Evolutionary conservation across 2,888 invertebrate species (phyloP), one percentile per base, ranked within the genome.

Genomic region (Liodrosophila aerea): DNA sequence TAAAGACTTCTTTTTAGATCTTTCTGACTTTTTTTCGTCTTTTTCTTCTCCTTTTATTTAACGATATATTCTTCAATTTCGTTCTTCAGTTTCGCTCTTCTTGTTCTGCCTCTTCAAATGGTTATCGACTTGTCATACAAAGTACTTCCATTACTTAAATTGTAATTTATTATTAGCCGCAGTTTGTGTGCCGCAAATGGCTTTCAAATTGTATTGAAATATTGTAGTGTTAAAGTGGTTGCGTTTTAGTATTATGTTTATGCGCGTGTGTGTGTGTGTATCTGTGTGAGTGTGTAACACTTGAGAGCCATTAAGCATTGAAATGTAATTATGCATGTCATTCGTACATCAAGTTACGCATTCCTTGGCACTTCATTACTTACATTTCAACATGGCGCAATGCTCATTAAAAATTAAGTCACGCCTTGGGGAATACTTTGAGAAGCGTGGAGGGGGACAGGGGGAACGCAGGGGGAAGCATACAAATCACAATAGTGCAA

Each of bases 401-500:
- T 56, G 59, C 71, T 72, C 72, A 72, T 72, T 72, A 72, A 65
- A 72, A 72, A 62, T 68, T 40, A 60, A 71, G 64, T 67, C 71
- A 71, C 54, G 70, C 57, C 40, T 51, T 12, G 51, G 36, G 43
- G 50, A 57, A 53, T 64, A 45, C 36, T 60, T 37, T 18, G 27
- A 37, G 29, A 13, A 31, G n/a, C n/a, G n/a, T 7, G 29, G 39
- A 16, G 1, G 3, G 15, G 15, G 16, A 11, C 1, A 11, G 13
- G 12, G 13, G 9, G 15, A 29, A 16, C 11, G n/a, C 31, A 34
- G 12, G 5, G 47, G 51, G 47, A 7, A 8, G 53, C 58, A 60
- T 46, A 73, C 61, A 70, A 77, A 76, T 80, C 77, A 71, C 73
- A 81, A 77, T 77, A 60, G 40, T 13, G 16, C 54, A 43, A 56